phyloP scores from a whole-genome alignment of 2,113 vertebrate genomes.

The Caranx melampygus region DNA sequence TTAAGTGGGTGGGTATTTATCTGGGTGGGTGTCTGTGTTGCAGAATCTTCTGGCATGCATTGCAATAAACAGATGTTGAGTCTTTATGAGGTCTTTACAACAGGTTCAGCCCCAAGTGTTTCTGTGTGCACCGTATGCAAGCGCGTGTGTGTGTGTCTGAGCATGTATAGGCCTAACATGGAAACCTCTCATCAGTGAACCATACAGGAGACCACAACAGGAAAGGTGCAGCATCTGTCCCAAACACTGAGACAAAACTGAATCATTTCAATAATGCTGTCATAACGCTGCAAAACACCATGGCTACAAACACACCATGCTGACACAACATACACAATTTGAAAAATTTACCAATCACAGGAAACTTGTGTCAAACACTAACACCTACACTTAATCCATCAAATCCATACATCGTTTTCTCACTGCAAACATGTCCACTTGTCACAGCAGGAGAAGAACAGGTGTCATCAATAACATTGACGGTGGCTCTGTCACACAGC shows the following conservation, averaged over 20 bases:
- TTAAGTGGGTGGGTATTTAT: constrained; percentile 45
- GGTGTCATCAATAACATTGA: background rate
- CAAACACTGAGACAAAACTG: background rate
- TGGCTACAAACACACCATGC: background rate
- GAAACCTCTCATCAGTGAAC: constrained; percentile 64
- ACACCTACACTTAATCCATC: background rate
- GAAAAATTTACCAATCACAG: background rate
- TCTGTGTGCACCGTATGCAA: constrained; percentile 21
- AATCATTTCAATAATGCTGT: background rate
- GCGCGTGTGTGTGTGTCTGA: constrained; percentile 10
- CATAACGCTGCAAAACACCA: background rate
- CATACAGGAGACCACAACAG: constrained; percentile 39
- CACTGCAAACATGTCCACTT: background rate
- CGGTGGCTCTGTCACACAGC: background rate
- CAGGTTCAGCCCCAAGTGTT: constrained; percentile 64
- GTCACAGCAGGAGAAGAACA: background rate
- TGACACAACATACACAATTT: background rate
- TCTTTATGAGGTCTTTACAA: constrained; percentile 78
- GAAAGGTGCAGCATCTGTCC: constrained; percentile 32
- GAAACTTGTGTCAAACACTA: background rate
- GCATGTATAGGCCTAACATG: constrained; percentile 34
- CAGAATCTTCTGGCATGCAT: constrained; percentile 55
- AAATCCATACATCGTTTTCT: background rate
- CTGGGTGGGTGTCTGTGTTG: constrained; percentile 59
- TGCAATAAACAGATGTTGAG: constrained; percentile 76